These are phyloP conservation scores for Plagodis dolabraria DNA, from an alignment of 2,888 invertebrate genomes.

Conservation along the genomic window DNA sequence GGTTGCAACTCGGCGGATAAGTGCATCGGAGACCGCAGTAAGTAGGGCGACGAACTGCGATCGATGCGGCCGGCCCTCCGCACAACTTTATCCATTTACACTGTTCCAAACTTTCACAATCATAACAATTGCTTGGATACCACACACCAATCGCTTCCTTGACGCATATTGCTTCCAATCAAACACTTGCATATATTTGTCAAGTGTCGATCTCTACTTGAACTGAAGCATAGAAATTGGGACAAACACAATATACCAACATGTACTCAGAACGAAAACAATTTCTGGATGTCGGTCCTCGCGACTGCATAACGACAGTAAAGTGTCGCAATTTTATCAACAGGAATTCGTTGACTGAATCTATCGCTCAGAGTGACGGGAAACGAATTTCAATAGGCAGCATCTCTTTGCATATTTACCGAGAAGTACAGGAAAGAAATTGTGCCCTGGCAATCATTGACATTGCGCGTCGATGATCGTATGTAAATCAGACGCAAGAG, in stretches of 20 bases:
- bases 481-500: slow-evolving; percentile 32
- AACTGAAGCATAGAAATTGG: slow-evolving; percentile 13
- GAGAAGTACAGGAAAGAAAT: slow-evolving; percentile 49
- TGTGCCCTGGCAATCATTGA: slow-evolving; percentile 61
- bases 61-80: slow-evolving; percentile 78
- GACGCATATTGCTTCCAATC: slow-evolving; percentile 37
- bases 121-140: slow-evolving; percentile 60
- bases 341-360: slow-evolving; percentile 35
- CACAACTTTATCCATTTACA: slow-evolving; percentile 82
- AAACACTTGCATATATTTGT: slow-evolving; percentile 18
- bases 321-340: slow-evolving; percentile 37
- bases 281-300: slow-evolving; percentile 25
- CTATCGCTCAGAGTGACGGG: slow-evolving; percentile 33
- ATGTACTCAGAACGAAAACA: slow-evolving; percentile 13
- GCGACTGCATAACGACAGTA: slow-evolving; percentile 28
- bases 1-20: slow-evolving; percentile 66
- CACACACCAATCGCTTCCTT: slow-evolving; percentile 36
- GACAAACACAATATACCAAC: slow-evolving; percentile 16
- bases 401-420: slow-evolving; percentile 49
- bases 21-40: slow-evolving; percentile 76
- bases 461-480: slow-evolving; percentile 52
- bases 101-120: slow-evolving; percentile 77
- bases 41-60: slow-evolving; percentile 84
- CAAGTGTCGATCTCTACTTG: slow-evolving; percentile 18
- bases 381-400: slow-evolving; percentile 30